These are phyloP conservation scores for Solen grandis DNA, from an alignment of 1,140 invertebrate species.

Conservation along the genomic window DNA sequence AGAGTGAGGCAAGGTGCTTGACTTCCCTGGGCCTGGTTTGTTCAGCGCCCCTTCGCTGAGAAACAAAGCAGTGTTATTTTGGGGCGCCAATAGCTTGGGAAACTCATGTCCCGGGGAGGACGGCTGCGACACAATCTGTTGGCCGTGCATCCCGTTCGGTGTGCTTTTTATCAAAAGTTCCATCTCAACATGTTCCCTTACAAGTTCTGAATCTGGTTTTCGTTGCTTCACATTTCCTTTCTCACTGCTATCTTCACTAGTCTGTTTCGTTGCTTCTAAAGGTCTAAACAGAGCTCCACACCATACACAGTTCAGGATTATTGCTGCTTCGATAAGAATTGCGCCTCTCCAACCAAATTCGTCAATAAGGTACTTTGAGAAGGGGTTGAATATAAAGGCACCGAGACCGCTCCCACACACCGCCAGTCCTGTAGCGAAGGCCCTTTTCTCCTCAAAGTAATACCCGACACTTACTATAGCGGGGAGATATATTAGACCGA, in stretches of 20 bases:
- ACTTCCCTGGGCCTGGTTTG: background rate
- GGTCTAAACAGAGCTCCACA: conserved; percentile 91
- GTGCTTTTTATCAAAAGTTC: conserved; percentile 4
- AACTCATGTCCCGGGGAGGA: conserved; percentile 26
- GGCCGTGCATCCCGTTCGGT: background rate
- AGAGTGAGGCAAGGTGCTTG: too few relatives aligned
- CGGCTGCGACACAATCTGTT: conserved; percentile 19
- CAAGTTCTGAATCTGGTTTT: background rate
- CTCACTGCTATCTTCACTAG: conserved; percentile 2
- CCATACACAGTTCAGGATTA: conserved; percentile 89
- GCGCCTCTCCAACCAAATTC: conserved; percentile 80
- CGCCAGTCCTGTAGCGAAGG: conserved; percentile 94
- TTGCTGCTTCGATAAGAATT: conserved; percentile 89
- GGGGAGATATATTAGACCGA: conserved; percentile 94
- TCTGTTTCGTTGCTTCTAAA: conserved; percentile 76
- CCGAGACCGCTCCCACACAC: conserved; percentile 78
- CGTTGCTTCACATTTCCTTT: background rate
- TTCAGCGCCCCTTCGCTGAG: conserved; percentile 63
- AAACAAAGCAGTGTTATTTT: conserved; percentile 38
- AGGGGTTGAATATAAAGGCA: conserved; percentile 76
- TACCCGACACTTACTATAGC: conserved; percentile 96
- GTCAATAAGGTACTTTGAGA: conserved; percentile 73
- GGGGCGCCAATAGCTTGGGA: background rate
- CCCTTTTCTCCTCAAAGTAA: conserved; percentile 95
- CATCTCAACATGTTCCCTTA: conserved; percentile 17